phyloP scores from a whole-genome alignment of 35 echinoderm and acorn worm genomes.

The Ptychodera flava region DNA sequence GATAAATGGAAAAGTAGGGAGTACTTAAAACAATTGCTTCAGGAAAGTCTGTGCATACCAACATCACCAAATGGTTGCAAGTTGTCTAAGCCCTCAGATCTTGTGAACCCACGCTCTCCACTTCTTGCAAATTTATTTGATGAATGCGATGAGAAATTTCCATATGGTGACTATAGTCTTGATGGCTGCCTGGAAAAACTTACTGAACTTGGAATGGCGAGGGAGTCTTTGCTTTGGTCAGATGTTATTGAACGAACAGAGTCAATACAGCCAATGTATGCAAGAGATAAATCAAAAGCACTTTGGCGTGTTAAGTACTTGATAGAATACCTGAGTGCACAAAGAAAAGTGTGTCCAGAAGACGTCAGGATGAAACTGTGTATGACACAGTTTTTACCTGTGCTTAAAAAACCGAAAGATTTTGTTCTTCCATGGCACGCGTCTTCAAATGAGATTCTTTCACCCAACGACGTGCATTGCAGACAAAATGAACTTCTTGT shows the following conservation, averaged over 20 bases:
- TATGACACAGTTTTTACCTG: background rate
- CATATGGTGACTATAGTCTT: too few relatives aligned
- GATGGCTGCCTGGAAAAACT: too few relatives aligned
- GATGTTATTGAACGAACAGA: background rate
- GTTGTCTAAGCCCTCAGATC: too few relatives aligned
- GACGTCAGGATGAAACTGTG: too few relatives aligned
- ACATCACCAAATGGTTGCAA: too few relatives aligned
- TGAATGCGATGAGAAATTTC: too few relatives aligned
- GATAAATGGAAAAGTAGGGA: too few relatives aligned
- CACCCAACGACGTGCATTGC: background rate
- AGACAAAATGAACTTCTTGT: background rate
- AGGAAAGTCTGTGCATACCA: too few relatives aligned
- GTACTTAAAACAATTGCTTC: too few relatives aligned
- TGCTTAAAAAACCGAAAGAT: background rate
- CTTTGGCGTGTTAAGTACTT: background rate
- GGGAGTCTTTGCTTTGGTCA: background rate
- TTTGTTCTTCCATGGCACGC: background rate
- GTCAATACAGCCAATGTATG: background rate
- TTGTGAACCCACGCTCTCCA: too few relatives aligned
- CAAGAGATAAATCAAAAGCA: background rate
- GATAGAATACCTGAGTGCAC: background rate
- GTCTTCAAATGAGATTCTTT: background rate
- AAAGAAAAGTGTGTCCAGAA: background rate
- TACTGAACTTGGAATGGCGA: background rate
- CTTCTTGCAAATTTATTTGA: too few relatives aligned